These are phyloP conservation scores for Nothura maculosa DNA, from an alignment of 2,797 vertebrate genomes.

Conservation along the genomic window DNA sequence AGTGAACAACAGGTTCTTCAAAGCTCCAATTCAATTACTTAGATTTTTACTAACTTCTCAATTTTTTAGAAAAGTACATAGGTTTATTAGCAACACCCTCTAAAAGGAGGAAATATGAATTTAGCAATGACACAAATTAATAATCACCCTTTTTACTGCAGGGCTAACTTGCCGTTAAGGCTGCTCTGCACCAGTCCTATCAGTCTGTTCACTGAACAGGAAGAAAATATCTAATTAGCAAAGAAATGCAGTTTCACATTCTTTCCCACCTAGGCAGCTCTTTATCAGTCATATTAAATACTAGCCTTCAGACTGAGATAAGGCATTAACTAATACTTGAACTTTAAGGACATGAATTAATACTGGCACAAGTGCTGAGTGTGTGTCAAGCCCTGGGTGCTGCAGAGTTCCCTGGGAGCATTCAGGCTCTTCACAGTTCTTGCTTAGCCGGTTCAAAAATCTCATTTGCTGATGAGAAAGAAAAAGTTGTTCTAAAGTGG, in stretches of 20 bases:
- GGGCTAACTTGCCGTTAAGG: neutral
- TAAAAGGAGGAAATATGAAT: neutral
- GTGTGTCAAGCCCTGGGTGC: neutral
- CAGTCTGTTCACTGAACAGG: neutral
- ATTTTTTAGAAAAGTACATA: neutral
- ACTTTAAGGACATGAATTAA: neutral
- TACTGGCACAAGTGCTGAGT: neutral
- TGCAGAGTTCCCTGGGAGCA: neutral
- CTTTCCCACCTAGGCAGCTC: neutral
- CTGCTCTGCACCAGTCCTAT: neutral
- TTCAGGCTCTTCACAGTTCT: neutral
- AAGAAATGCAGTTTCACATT: neutral
- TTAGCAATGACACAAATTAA: neutral
- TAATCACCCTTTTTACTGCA: neutral
- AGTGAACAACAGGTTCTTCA: conserved; percentile 13
- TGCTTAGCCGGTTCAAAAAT: neutral
- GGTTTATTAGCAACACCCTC: neutral
- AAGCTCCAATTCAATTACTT: neutral
- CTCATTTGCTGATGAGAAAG: neutral
- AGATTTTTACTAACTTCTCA: neutral
- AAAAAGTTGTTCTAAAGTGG: neutral
- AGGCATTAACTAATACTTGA: neutral
- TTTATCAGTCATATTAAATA: neutral
- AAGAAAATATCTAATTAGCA: neutral
- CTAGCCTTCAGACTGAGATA: neutral